Conservation (phyloP, 2,888 invertebrate species). For the Punctoribates punctum region DNA sequence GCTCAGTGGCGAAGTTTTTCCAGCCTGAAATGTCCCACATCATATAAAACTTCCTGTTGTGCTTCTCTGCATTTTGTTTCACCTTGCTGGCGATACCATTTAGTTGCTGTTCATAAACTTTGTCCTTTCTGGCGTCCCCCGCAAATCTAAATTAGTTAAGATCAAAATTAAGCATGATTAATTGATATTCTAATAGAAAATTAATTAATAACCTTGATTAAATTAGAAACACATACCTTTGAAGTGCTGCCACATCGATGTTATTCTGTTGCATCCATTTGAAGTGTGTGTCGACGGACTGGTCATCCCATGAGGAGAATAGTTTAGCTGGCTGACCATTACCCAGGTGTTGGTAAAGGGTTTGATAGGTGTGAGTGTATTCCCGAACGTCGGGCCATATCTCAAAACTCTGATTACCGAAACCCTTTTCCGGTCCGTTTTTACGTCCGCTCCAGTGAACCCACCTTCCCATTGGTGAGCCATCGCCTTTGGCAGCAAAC, state of each 20-base stretch:
- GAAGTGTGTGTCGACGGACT: not conserved
- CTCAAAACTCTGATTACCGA: not conserved
- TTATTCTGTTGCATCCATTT: not conserved
- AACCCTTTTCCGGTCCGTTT: not conserved
- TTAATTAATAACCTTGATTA: no score
- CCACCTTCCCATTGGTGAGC: not conserved
- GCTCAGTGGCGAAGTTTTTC: not conserved
- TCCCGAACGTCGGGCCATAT: not conserved
- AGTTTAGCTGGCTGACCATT: conserved; percentile 21
- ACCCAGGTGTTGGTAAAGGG: conserved; percentile 9
- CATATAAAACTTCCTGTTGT: not conserved
- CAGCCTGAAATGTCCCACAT: conserved; percentile 6
- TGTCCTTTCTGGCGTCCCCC: not conserved
- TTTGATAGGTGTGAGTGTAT: not conserved
- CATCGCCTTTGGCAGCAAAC: conserved; percentile 4
- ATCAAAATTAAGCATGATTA: no score
- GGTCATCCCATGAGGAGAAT: not conserved
- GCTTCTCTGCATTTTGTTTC: not conserved
- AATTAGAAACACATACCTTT: no score
- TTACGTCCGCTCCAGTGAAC: not conserved
- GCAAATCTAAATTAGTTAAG: no score
- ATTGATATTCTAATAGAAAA: no score
- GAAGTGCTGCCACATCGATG: not conserved
- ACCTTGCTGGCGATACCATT: not conserved
- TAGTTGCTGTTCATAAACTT: not conserved